Conservation (phyloP, 2,113 vertebrate genomes). For the Eira barbara region DNA sequence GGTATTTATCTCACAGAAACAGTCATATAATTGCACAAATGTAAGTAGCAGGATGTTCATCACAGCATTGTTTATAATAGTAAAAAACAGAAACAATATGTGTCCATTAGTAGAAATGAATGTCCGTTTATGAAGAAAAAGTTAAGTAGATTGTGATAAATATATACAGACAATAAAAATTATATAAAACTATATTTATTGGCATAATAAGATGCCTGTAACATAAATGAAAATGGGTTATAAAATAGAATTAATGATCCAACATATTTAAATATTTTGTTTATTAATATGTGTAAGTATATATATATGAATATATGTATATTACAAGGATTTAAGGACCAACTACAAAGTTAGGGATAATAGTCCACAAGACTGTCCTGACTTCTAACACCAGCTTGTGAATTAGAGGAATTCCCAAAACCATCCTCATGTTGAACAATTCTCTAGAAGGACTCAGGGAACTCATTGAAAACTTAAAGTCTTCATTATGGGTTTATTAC, state of each 20-base stretch:
- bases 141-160: background rate
- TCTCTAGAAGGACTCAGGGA: background rate
- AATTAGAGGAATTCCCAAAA: background rate
- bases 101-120: background rate
- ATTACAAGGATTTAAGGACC: background rate
- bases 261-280: background rate
- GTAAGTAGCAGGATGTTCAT: background rate
- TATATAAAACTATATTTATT: background rate
- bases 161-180: background rate
- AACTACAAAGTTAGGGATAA: background rate
- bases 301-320: background rate
- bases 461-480: background rate
- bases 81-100: background rate
- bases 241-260: background rate
- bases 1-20: background rate
- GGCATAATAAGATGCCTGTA: background rate
- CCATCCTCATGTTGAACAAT: background rate
- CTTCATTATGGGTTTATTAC: background rate
- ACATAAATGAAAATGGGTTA: background rate
- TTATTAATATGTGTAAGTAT: background rate
- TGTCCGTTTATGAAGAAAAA: background rate
- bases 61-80: background rate
- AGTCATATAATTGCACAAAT: background rate
- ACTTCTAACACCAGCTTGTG: background rate
- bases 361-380: background rate